A percentile compares a stretch with the other conserved stretches of the same genome.
Evolutionary conservation across 2,888 invertebrate species (phyloP).

Genomic region (Brassicogethes aeneus): DNA sequence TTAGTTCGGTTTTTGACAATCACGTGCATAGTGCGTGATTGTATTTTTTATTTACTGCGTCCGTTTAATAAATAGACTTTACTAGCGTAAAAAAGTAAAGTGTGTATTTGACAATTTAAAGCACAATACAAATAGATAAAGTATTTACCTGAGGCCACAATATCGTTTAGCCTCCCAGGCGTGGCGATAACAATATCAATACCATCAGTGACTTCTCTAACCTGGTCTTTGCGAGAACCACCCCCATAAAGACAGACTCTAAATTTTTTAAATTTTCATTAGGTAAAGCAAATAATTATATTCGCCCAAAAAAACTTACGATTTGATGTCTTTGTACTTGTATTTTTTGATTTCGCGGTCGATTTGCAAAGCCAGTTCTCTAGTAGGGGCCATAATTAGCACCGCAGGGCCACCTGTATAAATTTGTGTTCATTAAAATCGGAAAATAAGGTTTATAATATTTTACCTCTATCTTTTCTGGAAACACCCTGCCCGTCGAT

Average conservation of each 20-base stretch:
- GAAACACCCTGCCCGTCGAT: constrained; percentile 79
- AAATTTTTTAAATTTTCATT: constrained; percentile 15
- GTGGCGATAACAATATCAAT: constrained; percentile 94
- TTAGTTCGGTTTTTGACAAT: too few relatives aligned
- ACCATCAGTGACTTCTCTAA: constrained; percentile 62
- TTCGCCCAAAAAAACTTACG: constrained; percentile 46
- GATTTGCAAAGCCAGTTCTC: constrained; percentile 89
- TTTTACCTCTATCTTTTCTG: constrained; percentile 55
- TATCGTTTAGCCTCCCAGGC: constrained; percentile 86
- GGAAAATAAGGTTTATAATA: too few relatives aligned
- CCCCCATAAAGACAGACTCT: constrained; percentile 90
- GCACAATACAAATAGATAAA: background rate
- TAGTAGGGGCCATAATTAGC: constrained; percentile 83
- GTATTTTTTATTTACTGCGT: too few relatives aligned
- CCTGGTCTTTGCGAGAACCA: constrained; percentile 71
- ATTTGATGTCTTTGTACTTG: constrained; percentile 75
- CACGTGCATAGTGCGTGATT: too few relatives aligned
- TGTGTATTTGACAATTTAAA: too few relatives aligned
- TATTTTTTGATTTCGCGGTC: constrained; percentile 87
- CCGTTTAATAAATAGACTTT: too few relatives aligned
- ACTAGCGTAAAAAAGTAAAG: too few relatives aligned
- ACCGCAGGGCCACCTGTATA: constrained; percentile 84
- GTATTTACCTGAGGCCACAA: constrained; percentile 53
- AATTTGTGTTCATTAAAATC: too few relatives aligned
- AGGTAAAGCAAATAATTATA: too few relatives aligned